A percentile compares a stretch with the other conserved stretches of the same genome.
Conservation (phyloP, 2,797 vertebrate genomes). For the Denticeps clupeoides region DNA sequence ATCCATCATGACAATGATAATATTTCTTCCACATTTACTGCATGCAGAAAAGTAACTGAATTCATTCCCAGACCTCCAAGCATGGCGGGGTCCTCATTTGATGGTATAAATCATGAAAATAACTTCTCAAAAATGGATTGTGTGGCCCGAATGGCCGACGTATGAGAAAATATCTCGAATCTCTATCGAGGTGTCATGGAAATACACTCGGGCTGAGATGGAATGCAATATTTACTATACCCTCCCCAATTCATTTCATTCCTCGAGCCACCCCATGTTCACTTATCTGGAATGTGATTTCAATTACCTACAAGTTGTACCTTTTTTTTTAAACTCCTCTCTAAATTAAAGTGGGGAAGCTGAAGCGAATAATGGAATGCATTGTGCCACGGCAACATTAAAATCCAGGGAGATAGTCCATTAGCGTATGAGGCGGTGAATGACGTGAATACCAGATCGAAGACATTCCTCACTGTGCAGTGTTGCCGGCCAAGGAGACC, state of each 20-base stretch:
- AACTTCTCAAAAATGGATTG: not conserved
- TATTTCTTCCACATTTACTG: not conserved
- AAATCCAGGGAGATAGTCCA: conserved; percentile 12
- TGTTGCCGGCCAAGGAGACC: no score
- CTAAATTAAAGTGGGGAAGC: conserved; percentile 32
- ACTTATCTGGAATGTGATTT: conserved; percentile 31
- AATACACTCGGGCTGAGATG: not conserved
- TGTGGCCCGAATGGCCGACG: not conserved
- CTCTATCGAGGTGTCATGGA: conserved; percentile 10
- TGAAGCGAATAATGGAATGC: conserved; percentile 37
- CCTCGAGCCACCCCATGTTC: conserved; percentile 18
- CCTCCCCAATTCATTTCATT: conserved; percentile 25
- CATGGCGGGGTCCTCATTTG: not conserved
- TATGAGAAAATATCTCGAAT: not conserved
- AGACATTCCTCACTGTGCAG: no score
- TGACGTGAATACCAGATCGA: no score
- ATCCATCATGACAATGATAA: not conserved
- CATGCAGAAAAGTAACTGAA: not conserved
- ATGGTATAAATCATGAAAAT: not conserved
- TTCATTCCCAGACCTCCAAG: not conserved
- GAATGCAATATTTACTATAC: conserved; percentile 18
- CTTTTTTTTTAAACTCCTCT: conserved; percentile 13
- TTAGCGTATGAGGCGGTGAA: no score
- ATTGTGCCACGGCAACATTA: conserved; percentile 9
- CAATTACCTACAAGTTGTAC: conserved; percentile 38